These are phyloP conservation scores for Steinernema feltiae DNA, from an alignment of 1,140 invertebrate species.

Conservation along the genomic window DNA sequence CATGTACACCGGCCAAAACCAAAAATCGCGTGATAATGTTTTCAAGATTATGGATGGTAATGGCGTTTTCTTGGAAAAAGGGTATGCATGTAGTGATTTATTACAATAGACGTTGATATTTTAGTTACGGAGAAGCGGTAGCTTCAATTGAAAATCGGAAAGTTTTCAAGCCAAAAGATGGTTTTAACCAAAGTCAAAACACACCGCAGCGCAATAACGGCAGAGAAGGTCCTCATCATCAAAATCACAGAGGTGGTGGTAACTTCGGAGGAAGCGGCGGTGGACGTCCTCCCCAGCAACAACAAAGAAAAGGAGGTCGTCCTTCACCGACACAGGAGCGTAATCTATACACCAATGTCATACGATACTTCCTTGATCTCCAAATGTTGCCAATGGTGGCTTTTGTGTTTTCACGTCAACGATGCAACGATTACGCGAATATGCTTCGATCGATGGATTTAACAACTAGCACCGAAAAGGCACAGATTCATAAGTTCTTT, in stretches of 20 bases:
- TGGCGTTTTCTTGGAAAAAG: constrained; percentile 52
- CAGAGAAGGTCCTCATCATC: not conserved
- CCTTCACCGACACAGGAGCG: constrained; percentile 64
- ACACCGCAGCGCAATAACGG: too few species aligned
- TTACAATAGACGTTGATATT: not conserved
- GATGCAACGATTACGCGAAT: constrained; percentile 72
- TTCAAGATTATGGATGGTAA: constrained; percentile 77
- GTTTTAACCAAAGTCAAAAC: not conserved
- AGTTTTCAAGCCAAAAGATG: not conserved
- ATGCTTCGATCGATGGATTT: constrained; percentile 70
- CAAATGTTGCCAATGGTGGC: constrained; percentile 85
- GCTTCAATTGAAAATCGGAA: not conserved
- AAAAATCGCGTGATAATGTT: constrained; percentile 73
- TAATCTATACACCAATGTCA: constrained; percentile 76
- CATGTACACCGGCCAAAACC: constrained; percentile 72
- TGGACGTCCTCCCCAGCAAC: not conserved
- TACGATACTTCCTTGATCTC: constrained; percentile 71
- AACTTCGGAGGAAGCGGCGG: constrained; percentile 12
- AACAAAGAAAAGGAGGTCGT: constrained; percentile 58
- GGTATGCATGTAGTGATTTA: not conserved
- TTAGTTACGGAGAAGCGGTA: not conserved
- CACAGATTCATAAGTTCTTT: constrained; percentile 75
- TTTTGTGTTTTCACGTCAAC: constrained; percentile 83
- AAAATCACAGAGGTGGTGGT: not conserved
- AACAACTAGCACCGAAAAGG: constrained; percentile 74